Conservation (phyloP, 92 coral and sea anemone genomes). For the Muricea muricata region DNA sequence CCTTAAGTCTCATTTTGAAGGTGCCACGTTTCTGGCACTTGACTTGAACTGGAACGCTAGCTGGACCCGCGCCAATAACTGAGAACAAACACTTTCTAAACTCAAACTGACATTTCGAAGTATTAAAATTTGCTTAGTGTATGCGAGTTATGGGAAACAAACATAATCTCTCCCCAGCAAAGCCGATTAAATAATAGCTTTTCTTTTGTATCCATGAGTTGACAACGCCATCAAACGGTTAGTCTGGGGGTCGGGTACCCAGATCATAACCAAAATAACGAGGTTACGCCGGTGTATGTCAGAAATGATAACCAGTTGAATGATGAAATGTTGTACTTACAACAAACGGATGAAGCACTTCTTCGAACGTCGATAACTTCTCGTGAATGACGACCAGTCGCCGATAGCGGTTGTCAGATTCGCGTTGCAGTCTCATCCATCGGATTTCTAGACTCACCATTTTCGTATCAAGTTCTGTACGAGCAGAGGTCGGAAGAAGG, state of each 20-base stretch:
- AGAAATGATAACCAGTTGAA: not conserved
- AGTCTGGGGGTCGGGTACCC: not conserved
- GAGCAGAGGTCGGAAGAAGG: slow-evolving; percentile 79
- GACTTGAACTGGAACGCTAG: not conserved
- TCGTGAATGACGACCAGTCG: slow-evolving; percentile 95
- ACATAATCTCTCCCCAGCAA: not conserved
- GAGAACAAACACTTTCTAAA: not conserved
- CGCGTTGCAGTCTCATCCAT: slow-evolving; percentile 95
- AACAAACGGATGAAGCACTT: slow-evolving; percentile 94
- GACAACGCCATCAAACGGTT: not conserved
- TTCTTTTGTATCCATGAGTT: not conserved
- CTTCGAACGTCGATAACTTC: slow-evolving; percentile 90
- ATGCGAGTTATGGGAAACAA: not conserved
- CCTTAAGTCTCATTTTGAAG: not conserved
- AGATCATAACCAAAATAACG: not conserved
- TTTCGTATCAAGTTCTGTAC: slow-evolving; percentile 88
- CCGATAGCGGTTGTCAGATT: slow-evolving; percentile 97
- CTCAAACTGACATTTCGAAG: not conserved
- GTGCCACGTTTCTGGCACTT: not conserved
- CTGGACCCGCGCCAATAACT: not conserved
- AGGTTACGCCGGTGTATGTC: not conserved
- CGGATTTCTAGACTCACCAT: slow-evolving; percentile 93
- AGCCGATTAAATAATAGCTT: not conserved
- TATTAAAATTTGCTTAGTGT: not conserved
- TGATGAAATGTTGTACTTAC: slow-evolving; percentile 57